Percentiles rank a stretch among this genome's conserved stretches.
Conservation (phyloP, 2,888 invertebrate species). For the Philereme transversata region DNA sequence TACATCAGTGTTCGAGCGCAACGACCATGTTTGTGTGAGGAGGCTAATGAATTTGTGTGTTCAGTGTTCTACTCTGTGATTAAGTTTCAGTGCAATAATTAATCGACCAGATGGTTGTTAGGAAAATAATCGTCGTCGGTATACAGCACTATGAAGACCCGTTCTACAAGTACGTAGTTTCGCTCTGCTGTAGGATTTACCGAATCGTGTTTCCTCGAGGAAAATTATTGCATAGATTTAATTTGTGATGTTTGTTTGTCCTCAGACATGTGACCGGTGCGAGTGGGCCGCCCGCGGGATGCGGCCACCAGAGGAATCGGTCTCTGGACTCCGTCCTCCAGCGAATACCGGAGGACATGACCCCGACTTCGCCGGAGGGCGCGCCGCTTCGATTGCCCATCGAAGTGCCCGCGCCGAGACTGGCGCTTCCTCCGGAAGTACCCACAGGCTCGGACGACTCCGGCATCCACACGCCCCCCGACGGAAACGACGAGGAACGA, state of each 20-base stretch:
- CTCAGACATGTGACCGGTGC: slow-evolving; percentile 77
- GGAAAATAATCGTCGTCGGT: slow-evolving; percentile 76
- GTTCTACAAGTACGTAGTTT: slow-evolving; percentile 71
- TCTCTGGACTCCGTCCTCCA: slow-evolving; percentile 95
- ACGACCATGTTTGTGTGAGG: slow-evolving; percentile 61
- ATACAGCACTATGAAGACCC: slow-evolving; percentile 78
- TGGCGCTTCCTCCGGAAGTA: slow-evolving; percentile 75
- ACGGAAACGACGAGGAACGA: slow-evolving; percentile 80
- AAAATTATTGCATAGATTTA: slow-evolving; percentile 26
- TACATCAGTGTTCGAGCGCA: slow-evolving; percentile 54
- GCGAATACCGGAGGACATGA: slow-evolving; percentile 93
- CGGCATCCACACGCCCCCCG: slow-evolving; percentile 84
- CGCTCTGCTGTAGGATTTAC: slow-evolving; percentile 30
- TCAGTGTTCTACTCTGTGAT: slow-evolving; percentile 45
- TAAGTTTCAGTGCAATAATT: slow-evolving; percentile 52
- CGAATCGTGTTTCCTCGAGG: slow-evolving; percentile 32
- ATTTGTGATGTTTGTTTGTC: slow-evolving; percentile 57
- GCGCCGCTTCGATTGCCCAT: slow-evolving; percentile 68
- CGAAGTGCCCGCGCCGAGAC: slow-evolving; percentile 83
- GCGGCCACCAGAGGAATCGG: slow-evolving; percentile 93
- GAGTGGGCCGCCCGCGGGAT: slow-evolving; percentile 77
- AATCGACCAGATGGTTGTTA: slow-evolving; percentile 73
- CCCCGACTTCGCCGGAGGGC: slow-evolving; percentile 78
- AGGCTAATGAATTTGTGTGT: slow-evolving; percentile 54
- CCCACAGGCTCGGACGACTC: slow-evolving; percentile 91